Evolutionary conservation across 2,888 invertebrate genomes (phyloP), one percentile per base, ranked within the genome.

Genomic region (Noctua janthina): DNA sequence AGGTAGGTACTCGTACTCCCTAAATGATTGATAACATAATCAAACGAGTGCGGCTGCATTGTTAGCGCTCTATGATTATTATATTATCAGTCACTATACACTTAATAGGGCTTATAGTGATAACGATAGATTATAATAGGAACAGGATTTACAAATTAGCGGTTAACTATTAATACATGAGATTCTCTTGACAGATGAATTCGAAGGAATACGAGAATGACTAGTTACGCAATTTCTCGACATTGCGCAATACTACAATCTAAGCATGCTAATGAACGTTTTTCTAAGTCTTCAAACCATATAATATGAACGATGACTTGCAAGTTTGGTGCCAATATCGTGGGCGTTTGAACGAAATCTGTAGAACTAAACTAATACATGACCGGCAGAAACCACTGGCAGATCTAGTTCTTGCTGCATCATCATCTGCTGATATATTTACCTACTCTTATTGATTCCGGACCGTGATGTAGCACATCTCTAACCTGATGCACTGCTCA

Each of bases 21-120:
- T 82, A 69, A 81, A 85, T 82, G 81, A 85, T 81, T 73, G 68
- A 85, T 85, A 82, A 69, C 15, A 35, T 70, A 56, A 80, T 85
- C 67, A 43, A 0, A 49, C 54, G 39, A 81, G 68, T 79, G 62
- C 69, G 29, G 20, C 23, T 69, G 68, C 29, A 70, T 56, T 79
- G 49, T 72, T 39, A 43, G 29, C 54, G n/a, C 49, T 68, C 59
- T 51, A 62, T 68, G 54, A 81, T 72, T 81, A 68, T 72, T 54
- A 49, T 35, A 72, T 72, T 69, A 82, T 72, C 81, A 72, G 72
- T 43, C 59, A 79, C 81, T 71, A 68, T 23, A 80, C 35, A 82
- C 71, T 79, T 51, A 79, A 71, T 72, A 56, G 46, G 17, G 69
- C 46, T 35, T 79, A 62, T 13, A 62, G 1, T 51, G 81, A 85